These are phyloP conservation scores for Euplexia lucipara DNA, from an alignment of 2,888 invertebrate species.

Conservation along the genomic window DNA sequence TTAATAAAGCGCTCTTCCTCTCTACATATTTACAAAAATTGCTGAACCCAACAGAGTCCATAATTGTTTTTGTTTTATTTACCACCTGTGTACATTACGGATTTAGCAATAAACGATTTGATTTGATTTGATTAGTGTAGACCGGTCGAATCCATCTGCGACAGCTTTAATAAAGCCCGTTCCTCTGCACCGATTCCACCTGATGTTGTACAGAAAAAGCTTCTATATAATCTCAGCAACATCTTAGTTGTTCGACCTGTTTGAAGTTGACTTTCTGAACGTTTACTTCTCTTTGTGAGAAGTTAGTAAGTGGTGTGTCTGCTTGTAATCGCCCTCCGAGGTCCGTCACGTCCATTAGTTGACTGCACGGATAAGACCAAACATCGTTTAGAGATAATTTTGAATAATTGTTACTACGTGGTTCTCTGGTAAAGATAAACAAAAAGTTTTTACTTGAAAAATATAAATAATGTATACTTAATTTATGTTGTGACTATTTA, in stretches of 20 bases:
- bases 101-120: too few species aligned
- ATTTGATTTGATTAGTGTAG: too few species aligned
- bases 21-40: too few species aligned
- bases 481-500: conserved; percentile 5
- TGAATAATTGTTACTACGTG: conserved; percentile 62
- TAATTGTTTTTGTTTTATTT: too few species aligned
- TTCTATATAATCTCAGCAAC: too few species aligned
- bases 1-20: too few species aligned
- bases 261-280: conserved; percentile 23
- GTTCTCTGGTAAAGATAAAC: conserved; percentile 47
- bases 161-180: too few species aligned
- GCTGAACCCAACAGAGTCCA: too few species aligned
- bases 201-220: too few species aligned
- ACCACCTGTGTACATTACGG: too few species aligned
- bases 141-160: too few species aligned
- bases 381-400: conserved; percentile 59
- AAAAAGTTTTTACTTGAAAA: conserved; percentile 36
- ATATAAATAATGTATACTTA: conserved; percentile 1
- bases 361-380: conserved; percentile 60
- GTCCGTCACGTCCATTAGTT: conserved; percentile 66
- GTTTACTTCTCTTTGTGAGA: conserved; percentile 26
- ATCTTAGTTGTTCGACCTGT: neutral
- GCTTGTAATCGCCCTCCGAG: conserved; percentile 62
- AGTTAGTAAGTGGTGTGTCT: conserved; percentile 64
- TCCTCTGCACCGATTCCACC: too few species aligned